Base-by-base conservation (phyloP, 2,113 vertebrate genomes). In the Lathamus discolor region DNA sequence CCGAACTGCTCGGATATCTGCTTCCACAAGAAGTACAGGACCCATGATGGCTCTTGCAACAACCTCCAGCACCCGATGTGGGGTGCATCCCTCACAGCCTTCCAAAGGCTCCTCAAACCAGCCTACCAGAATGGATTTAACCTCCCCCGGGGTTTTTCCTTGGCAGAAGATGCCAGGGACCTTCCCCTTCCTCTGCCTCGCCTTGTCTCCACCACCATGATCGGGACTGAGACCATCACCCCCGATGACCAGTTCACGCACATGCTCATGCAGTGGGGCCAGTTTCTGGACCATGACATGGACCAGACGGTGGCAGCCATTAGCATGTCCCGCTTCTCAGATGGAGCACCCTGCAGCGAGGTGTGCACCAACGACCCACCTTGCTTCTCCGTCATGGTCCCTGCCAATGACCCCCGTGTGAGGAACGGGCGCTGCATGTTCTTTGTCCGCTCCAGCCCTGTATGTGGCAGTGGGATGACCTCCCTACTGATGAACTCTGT, bases 181-280 rank as follows among this genome's bases (percentile, higher is more conserved):
- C 95, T 97, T 61, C 97, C 97, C 28, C 96, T 98, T 72, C 98
- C 98, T n/a, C 93, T 98, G 7, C 98, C 98, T 16, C 97, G 98
- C 35, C 96, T 97, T 0, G 95, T 98, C 70, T 98, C 98, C 49
- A 98, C 98, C 0, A 90, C 97, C 57, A 96, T 98, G 96, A 95
- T 98, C 0, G 98, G 98, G 13, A 97, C 98, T 0, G 98, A 98
- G 84, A 97, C 97, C 44, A 51, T 98, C 67, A 98, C 98, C 18
- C 94, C 97, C 0, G 98, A 98, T 1, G 96, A 96, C 18, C 97
- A 96, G 44, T 98, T 97, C 92, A 98, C 98, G 0, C 98, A 98
- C 88, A 97, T 98, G 97, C 93, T 98, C 6, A 98, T 98, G 98
- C 98, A 98, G 55, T 98, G 98, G 98, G 98, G 98, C 13, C 98